Evolutionary conservation across 2,113 vertebrate species (phyloP).

Genomic region (Pelmatolapia mariae): DNA sequence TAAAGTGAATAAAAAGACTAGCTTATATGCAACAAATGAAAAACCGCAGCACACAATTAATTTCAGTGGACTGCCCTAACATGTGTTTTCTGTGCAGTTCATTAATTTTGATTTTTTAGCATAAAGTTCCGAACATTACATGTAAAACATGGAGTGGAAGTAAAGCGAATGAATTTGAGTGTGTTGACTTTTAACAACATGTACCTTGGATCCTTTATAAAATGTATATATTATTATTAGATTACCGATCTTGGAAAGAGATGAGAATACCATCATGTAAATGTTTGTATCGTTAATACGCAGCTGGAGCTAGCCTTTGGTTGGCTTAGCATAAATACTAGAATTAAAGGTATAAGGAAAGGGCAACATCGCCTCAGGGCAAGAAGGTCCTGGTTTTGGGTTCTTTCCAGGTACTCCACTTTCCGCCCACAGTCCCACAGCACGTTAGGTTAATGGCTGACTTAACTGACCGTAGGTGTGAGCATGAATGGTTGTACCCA

Average conservation of each 20-base stretch:
- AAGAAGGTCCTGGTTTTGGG: neutral
- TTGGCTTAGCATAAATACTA: neutral
- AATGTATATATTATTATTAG: neutral
- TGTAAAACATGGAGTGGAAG: neutral
- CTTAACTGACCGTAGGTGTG: neutral
- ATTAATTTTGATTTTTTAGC: neutral
- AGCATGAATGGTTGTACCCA: neutral
- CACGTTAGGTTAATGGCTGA: neutral
- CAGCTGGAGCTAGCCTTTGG: neutral
- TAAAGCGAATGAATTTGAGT: neutral
- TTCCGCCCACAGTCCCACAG: neutral
- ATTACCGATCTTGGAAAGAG: neutral
- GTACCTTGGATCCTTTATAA: neutral
- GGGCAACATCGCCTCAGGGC: neutral
- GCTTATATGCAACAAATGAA: neutral
- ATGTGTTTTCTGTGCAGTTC: neutral
- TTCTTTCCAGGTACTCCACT: neutral
- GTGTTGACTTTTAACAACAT: neutral
- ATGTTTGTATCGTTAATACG: neutral
- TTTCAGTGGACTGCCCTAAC: neutral
- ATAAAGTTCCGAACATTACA: neutral
- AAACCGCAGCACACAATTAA: neutral
- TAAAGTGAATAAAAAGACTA: neutral
- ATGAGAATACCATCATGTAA: fast-evolving
- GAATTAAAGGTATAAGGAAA: neutral